Percentiles rank a stretch among this genome's conserved stretches.
phyloP scores from a whole-genome alignment of 2,797 vertebrate species.

The Pelochelys cantorii region DNA sequence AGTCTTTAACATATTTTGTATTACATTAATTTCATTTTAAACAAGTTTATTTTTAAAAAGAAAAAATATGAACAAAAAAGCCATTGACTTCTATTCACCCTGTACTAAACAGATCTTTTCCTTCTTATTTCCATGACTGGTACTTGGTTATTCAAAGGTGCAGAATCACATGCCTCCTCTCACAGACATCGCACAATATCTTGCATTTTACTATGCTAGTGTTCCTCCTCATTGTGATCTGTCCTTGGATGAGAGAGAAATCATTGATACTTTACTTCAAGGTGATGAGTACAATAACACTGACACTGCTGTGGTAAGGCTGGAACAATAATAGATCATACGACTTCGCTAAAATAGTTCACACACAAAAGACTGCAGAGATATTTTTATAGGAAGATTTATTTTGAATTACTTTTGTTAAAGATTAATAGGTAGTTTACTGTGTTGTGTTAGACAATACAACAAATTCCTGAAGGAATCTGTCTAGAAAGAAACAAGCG shows the following conservation, averaged over 20 bases:
- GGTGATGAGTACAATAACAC: not conserved
- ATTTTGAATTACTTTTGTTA: not conserved
- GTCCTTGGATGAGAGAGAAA: not conserved
- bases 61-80: too few relatives aligned
- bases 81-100: too few relatives aligned
- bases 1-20: not conserved
- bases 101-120: not conserved
- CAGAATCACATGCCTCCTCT: not conserved
- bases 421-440: not conserved
- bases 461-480: not conserved
- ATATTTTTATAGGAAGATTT: conserved; percentile 42
- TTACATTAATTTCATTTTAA: not conserved
- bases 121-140: not conserved
- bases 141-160: not conserved
- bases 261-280: not conserved
- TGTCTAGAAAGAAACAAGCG: conserved; percentile 30
- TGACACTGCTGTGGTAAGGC: not conserved
- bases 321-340: not conserved
- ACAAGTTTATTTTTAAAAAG: too few relatives aligned
- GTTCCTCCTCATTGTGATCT: not conserved
- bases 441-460: not conserved
- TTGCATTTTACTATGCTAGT: not conserved
- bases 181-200: rapidly evolving
- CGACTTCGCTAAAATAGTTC: not conserved
- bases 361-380: not conserved